These are phyloP conservation scores for Drosophila virilis DNA, from an alignment of 1,140 invertebrate species.

Conservation along the genomic window DNA sequence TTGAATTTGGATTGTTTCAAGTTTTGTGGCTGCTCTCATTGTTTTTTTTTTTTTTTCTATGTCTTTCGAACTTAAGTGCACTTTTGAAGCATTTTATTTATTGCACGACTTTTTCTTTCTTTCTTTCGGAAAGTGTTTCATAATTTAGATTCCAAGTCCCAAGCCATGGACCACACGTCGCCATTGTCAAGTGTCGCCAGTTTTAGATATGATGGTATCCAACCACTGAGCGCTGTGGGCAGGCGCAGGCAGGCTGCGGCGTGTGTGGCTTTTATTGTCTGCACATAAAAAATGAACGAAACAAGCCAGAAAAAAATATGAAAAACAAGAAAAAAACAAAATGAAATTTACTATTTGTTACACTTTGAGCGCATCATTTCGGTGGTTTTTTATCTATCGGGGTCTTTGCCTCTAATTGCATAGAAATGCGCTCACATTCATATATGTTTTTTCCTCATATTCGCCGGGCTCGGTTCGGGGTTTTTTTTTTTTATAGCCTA, in stretches of 20 bases:
- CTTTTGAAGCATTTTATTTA: constrained; percentile 78
- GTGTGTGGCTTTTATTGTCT: constrained; percentile 74
- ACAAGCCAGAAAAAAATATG: constrained; percentile 29
- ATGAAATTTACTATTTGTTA: constrained; percentile 67
- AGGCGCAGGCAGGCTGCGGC: constrained; percentile 32
- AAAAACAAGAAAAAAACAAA: constrained; percentile 40
- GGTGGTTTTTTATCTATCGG: constrained; percentile 49
- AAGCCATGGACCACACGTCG: constrained; percentile 72
- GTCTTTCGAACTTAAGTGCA: constrained; percentile 74
- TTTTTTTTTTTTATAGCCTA: constrained; percentile 7
- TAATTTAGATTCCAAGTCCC: constrained; percentile 57
- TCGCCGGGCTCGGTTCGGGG: constrained; percentile 9
- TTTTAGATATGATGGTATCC: constrained; percentile 71
- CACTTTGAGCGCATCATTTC: constrained; percentile 61
- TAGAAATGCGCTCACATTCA: constrained; percentile 52
- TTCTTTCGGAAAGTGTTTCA: constrained; percentile 71
- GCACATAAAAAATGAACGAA: constrained; percentile 57
- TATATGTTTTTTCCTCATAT: constrained; percentile 43
- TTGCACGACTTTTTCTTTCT: constrained; percentile 72
- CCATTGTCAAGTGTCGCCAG: constrained; percentile 67
- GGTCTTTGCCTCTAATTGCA: constrained; percentile 70
- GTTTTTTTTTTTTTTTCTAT: constrained; percentile 20
- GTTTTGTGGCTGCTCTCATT: constrained; percentile 28
- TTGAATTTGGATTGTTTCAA: constrained; percentile 4
- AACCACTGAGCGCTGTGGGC: constrained; percentile 46